Base-by-base conservation (phyloP, 2,113 vertebrate species). In the Chaetodon trifascialis region DNA sequence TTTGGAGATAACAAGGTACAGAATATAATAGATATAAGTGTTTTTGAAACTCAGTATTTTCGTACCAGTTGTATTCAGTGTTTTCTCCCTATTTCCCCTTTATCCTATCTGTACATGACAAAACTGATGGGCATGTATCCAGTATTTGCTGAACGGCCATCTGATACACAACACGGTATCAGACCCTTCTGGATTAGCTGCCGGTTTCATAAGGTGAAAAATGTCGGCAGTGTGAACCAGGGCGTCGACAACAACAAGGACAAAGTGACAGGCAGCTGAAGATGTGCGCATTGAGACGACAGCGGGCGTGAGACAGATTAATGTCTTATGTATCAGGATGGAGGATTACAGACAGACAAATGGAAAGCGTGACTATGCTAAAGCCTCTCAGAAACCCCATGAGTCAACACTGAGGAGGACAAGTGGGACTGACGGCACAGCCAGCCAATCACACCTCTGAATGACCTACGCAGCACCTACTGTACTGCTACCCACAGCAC, bases 331-430 rank as follows among this genome's bases (percentile, higher is more conserved):
- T 86, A 83, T 91, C 83, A 84, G 79, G 56, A 74, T 59, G 68
- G 82, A 74, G 90, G 92, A 94, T 95, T 94, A 95, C 58, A 74
- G 85, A 79, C 30, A 14, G 71, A 86, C 90, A 83, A 85, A 86
- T 85, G 88, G 90, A 91, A 91, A 91, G 58, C 47, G 19, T 90
- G 91, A 88, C 86, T 65, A 40, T 34, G 78, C 73, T 90, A 89
- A 94, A 93, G 91, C 92, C 80, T 86, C 78, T 89, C 80, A 81
- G 81, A 84, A 82, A 80, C 67, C 63, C 72, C 16, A 15, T 73
- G 88, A 89, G 88, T 90, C 76, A 83, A 79, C 71, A 55, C 23
- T 30, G 74, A 70, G 59, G 51, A 25, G 23, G 78, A 80, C 52
- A 38, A 63, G n/a, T 16, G 63, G 47, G 73, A 71, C 68, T 42